Base-by-base conservation (phyloP, 1,140 invertebrate species). In the Copidosoma floridanum region DNA sequence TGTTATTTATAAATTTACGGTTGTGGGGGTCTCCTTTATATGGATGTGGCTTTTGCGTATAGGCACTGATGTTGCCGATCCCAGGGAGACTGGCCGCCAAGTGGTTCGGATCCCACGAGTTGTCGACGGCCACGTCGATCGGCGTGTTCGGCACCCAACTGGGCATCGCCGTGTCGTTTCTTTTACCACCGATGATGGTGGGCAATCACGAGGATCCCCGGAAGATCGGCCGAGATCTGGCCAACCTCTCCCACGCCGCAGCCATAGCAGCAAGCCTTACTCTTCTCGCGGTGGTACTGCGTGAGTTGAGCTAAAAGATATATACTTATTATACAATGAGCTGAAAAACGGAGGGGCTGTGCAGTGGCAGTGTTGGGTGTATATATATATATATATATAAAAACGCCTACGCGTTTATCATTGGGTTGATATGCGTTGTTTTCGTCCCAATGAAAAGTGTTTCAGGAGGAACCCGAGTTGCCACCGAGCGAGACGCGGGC, bases 111-210 rank as follows among this genome's bases (percentile, higher is more conserved):
- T 65, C 77, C 6, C 65, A 82, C 81, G 63, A 93, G 86, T 85
- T 91, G 84, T 77, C 74, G 26, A 90, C 88, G 3, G 91, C 90
- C 2, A 90, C 88, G 63, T 86, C 90, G 29, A 79, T 91, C 20
- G 88, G 89, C 10, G 84, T 92, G 11, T 90, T 92, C 69, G 91
- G 91, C 4, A 89, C 88, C 74, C 89, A 91, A 78, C 82, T 91
- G 14, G 81, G 81, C 4, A 54, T 74, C 18, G 74, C 79, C 11
- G 35, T 78, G 6, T 75, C 78, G 27, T 82, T 81, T 59, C 64
- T 82, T 14, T 23, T 81, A 1, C 73, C 78, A 2, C 80, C 81
- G 12, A 70, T 82, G 21, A 46, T 82, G 21, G 78, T 83, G 5
- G 71, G 66, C 56, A 81, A 82, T 61, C 76, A 78, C 23, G 67